phyloP scores from a whole-genome alignment of 1,140 invertebrate species.

The Aricia agestis region DNA sequence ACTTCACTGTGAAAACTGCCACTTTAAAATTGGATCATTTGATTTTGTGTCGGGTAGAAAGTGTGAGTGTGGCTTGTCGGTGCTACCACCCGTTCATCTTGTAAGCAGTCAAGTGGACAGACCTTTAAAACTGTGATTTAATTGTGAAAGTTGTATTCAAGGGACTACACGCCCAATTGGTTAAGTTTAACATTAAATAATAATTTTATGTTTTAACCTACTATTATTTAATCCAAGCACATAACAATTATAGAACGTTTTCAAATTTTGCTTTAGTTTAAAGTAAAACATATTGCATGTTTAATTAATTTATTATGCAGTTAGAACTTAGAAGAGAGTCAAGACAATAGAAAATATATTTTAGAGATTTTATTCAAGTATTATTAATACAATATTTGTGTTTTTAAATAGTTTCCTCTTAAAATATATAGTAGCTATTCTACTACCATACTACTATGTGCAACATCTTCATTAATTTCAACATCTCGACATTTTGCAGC shows the following conservation, averaged over 20 bases:
- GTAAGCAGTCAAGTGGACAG: constrained; percentile 77
- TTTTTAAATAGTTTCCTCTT: constrained; percentile 10
- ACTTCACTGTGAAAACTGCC: constrained; percentile 78
- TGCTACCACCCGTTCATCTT: constrained; percentile 76
- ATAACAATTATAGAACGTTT: too few relatives aligned
- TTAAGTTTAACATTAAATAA: background rate
- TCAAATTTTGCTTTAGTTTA: too few relatives aligned
- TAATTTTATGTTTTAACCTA: background rate
- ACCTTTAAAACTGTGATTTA: constrained; percentile 35
- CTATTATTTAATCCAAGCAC: too few relatives aligned
- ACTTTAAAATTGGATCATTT: constrained; percentile 78
- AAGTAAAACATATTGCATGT: too few relatives aligned
- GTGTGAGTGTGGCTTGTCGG: constrained; percentile 74
- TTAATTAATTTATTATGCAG: too few relatives aligned
- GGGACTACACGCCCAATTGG: too few relatives aligned
- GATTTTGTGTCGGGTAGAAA: constrained; percentile 79
- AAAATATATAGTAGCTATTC: constrained; percentile 21
- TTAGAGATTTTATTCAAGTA: background rate
- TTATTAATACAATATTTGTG: background rate
- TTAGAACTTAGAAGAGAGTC: too few relatives aligned
- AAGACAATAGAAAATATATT: background rate
- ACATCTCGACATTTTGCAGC: constrained; percentile 88
- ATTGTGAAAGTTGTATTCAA: background rate
- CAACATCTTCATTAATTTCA: constrained; percentile 72
- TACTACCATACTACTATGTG: constrained; percentile 30